Evolutionary conservation across 2,797 vertebrate genomes (phyloP).

Genomic region (Enteromius afrohamiltoni): DNA sequence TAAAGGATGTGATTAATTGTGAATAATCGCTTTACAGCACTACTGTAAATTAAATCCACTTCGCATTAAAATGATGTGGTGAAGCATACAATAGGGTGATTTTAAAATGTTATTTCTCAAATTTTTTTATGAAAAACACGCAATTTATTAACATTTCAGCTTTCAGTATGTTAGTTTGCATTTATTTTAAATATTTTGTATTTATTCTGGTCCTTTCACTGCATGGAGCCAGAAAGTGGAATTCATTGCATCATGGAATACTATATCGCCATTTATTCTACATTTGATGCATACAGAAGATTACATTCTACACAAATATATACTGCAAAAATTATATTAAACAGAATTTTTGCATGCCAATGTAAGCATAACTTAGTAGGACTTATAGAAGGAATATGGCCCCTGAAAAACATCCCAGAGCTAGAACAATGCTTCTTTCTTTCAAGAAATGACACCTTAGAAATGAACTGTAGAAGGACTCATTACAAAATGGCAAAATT

Average conservation of each 20-base stretch:
- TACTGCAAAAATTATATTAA: background rate
- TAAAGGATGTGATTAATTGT: no score
- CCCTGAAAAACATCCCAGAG: constrained; percentile 2
- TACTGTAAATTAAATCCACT: no score
- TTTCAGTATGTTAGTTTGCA: background rate
- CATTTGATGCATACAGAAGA: background rate
- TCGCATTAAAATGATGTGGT: no score
- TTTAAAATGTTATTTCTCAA: background rate
- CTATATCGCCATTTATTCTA: background rate
- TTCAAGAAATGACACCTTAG: constrained; percentile 30
- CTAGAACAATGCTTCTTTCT: background rate
- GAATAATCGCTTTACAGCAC: no score
- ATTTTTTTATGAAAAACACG: background rate
- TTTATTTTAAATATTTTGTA: background rate
- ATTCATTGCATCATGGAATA: background rate
- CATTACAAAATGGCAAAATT: constrained; percentile 56
- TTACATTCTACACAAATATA: background rate
- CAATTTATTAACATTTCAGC: background rate
- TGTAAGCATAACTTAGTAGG: no score
- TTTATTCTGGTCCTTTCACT: background rate
- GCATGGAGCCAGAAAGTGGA: background rate
- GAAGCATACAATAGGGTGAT: background rate
- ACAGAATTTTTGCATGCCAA: background rate
- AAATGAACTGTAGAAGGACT: constrained; percentile 34
- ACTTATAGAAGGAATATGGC: background rate